Evolutionary conservation across 2,888 invertebrate genomes (phyloP).

Genomic region (Theretra japonica): DNA sequence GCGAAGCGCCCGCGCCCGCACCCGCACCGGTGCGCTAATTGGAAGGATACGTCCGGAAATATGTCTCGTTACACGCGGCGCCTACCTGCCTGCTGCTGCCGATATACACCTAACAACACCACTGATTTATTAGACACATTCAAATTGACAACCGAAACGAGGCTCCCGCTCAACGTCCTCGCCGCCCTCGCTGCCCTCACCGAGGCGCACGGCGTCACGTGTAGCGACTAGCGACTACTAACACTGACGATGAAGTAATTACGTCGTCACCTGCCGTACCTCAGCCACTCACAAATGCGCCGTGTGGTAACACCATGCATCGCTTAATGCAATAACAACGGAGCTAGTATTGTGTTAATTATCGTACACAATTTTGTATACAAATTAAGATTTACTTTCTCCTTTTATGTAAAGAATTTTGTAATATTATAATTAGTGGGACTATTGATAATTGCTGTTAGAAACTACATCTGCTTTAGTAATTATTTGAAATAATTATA

Average conservation of each 20-base stretch:
- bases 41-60: constrained; percentile 78
- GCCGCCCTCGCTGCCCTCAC: not conserved
- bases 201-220: not conserved
- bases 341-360: not conserved
- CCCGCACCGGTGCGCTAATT: constrained; percentile 66
- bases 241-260: constrained; percentile 21
- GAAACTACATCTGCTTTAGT: not conserved
- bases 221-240: not conserved
- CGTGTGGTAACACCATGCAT: constrained; percentile 5
- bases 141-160: constrained; percentile 57
- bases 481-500: not conserved
- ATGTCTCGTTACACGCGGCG: constrained; percentile 75
- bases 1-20: constrained; percentile 45
- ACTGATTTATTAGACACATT: constrained; percentile 74
- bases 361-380: not conserved
- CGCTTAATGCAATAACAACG: constrained; percentile 11
- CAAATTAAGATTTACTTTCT: not conserved
- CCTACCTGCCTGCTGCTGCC: constrained; percentile 58
- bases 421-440: not conserved
- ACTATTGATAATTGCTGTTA: not conserved
- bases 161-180: not conserved
- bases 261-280: constrained; percentile 31
- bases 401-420: not conserved
- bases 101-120: constrained; percentile 56
- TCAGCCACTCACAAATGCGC: constrained; percentile 47